Conservation (phyloP, 1,140 invertebrate genomes). For the Hestina assimilis region DNA sequence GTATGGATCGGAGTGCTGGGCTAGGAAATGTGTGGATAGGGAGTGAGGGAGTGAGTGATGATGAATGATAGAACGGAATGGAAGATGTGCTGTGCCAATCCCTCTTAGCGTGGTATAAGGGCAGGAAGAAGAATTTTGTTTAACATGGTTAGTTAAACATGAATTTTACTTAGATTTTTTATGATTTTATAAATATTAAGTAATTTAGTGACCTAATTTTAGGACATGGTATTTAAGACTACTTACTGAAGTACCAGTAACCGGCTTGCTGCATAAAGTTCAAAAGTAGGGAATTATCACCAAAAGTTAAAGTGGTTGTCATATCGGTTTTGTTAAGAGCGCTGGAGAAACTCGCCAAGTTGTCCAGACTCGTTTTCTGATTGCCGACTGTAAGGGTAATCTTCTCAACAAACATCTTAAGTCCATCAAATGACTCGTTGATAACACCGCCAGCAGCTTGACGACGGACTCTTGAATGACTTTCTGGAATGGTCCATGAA, state of each 20-base stretch:
- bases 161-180: too few species aligned
- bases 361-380: slow-evolving; percentile 18
- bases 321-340: slow-evolving; percentile 25
- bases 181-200: too few species aligned
- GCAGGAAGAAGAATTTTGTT: too few species aligned
- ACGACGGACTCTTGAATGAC: slow-evolving; percentile 45
- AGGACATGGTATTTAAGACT: not conserved
- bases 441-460: slow-evolving; percentile 27
- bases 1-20: too few species aligned
- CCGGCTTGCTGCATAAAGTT: slow-evolving; percentile 47
- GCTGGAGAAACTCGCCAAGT: slow-evolving; percentile 1
- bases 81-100: too few species aligned
- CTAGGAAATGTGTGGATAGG: too few species aligned
- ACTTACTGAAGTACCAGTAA: slow-evolving; percentile 68
- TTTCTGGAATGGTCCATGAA: slow-evolving; percentile 55
- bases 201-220: too few species aligned
- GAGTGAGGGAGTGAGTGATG: too few species aligned
- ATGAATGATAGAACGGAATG: too few species aligned
- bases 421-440: slow-evolving; percentile 37
- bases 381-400: slow-evolving; percentile 26
- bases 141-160: too few species aligned
- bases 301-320: slow-evolving; percentile 41
- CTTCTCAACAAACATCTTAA: slow-evolving; percentile 39
- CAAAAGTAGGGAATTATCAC: slow-evolving; percentile 35
- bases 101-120: too few species aligned